Conservation (phyloP, 2,888 invertebrate species). For the Drosophila sordidapex region DNA sequence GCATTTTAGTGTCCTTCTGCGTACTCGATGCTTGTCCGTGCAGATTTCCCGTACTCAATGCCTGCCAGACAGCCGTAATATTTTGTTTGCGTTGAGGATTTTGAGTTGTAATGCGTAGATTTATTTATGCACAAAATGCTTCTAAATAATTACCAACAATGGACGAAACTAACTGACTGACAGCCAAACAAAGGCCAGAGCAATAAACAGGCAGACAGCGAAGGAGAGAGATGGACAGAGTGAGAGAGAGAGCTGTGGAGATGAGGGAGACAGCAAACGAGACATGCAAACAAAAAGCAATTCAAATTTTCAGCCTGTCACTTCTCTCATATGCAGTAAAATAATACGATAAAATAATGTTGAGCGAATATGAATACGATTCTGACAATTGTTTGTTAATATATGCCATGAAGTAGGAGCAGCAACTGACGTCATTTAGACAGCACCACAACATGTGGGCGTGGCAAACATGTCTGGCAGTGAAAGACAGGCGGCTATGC, state of each 20-base stretch:
- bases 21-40: constrained; percentile 31
- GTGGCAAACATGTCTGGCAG: neutral
- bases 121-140: constrained; percentile 74
- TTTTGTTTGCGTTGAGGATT: constrained; percentile 52
- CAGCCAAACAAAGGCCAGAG: constrained; percentile 49
- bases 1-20: constrained; percentile 66
- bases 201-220: neutral
- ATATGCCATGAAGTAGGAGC: neutral
- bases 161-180: constrained; percentile 39
- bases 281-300: constrained; percentile 12
- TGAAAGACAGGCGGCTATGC: neutral
- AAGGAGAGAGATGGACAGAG: neutral
- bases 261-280: constrained; percentile 1
- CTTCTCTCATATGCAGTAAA: constrained; percentile 12
- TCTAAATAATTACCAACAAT: constrained; percentile 76
- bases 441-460: constrained; percentile 8
- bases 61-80: constrained; percentile 62
- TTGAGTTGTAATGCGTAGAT: constrained; percentile 61
- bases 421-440: constrained; percentile 15
- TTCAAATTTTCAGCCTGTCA: constrained; percentile 34
- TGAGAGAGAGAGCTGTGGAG: neutral
- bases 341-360: constrained; percentile 17
- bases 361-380: constrained; percentile 20
- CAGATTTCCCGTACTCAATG: constrained; percentile 31
- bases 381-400: constrained; percentile 29